Conservation (phyloP, 2,797 vertebrate species). For the Microctenopoma lineatum region DNA sequence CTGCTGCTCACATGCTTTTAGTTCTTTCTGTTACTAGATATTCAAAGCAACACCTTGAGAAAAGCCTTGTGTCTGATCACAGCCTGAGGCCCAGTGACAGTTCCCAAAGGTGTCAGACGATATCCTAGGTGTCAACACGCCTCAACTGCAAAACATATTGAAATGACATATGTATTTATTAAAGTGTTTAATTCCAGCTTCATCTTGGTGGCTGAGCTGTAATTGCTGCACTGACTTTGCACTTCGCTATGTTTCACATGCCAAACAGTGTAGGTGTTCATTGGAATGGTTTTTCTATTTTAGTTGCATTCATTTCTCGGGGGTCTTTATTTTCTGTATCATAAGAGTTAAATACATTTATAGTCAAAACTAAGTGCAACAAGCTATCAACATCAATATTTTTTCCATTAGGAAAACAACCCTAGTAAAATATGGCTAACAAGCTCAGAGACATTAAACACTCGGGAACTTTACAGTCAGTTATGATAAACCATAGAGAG, state of each 20-base stretch:
- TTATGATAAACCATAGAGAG: too few species aligned
- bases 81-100: background rate
- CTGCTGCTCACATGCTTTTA: conserved; percentile 23
- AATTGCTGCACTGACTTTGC: background rate
- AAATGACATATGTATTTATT: background rate
- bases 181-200: background rate
- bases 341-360: background rate
- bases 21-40: conserved; percentile 30
- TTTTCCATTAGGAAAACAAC: too few species aligned
- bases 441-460: too few species aligned
- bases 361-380: too few species aligned
- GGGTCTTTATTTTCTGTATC: background rate
- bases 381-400: too few species aligned
- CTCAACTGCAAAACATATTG: background rate
- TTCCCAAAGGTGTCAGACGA: conserved; percentile 12
- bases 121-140: background rate
- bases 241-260: background rate
- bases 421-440: too few species aligned
- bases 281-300: background rate
- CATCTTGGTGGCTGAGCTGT: background rate
- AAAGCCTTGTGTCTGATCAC: conserved; percentile 23
- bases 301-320: background rate
- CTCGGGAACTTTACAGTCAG: too few species aligned
- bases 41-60: conserved; percentile 22
- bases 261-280: conserved; percentile 4